Percentiles rank a stretch among this genome's conserved stretches.
These are phyloP conservation scores for Trissoscelio sp. DNA, from an alignment of 2,888 invertebrate species.

Conservation along the genomic window DNA sequence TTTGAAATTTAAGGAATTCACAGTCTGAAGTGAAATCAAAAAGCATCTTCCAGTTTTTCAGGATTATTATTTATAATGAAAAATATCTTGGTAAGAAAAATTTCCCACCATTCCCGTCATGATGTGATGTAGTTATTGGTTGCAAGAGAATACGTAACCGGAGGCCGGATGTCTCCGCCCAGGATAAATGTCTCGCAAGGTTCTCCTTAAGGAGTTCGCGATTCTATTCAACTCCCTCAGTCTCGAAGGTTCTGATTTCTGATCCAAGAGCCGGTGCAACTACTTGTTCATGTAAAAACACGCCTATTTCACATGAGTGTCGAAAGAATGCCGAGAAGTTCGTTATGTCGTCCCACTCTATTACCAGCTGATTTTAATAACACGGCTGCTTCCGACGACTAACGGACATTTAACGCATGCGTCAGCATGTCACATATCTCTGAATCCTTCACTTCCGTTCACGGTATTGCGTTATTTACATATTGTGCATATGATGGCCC, in stretches of 20 bases:
- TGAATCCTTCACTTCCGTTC: slow-evolving; percentile 53
- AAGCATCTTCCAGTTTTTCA: too few species aligned
- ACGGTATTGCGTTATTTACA: slow-evolving; percentile 14
- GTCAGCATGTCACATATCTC: slow-evolving; percentile 53
- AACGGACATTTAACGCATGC: slow-evolving; percentile 78
- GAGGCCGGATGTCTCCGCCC: slow-evolving; percentile 84
- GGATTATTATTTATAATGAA: neutral
- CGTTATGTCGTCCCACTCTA: slow-evolving; percentile 75
- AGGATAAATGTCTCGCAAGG: slow-evolving; percentile 79
- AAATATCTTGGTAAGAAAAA: slow-evolving; percentile 39
- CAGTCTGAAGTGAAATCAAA: too few species aligned
- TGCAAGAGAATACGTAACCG: slow-evolving; percentile 80
- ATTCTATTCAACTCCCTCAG: slow-evolving; percentile 71
- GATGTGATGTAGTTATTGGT: slow-evolving; percentile 45
- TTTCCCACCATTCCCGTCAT: slow-evolving; percentile 58
- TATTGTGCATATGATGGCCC: slow-evolving; percentile 19
- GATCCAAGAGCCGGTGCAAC: slow-evolving; percentile 81
- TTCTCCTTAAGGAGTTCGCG: slow-evolving; percentile 73
- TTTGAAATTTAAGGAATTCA: too few species aligned
- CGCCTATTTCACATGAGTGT: slow-evolving; percentile 70
- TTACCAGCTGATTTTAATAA: slow-evolving; percentile 80
- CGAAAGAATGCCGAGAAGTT: slow-evolving; percentile 71
- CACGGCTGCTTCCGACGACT: slow-evolving; percentile 82
- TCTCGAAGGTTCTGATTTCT: slow-evolving; percentile 81
- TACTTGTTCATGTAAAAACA: slow-evolving; percentile 77